Evolutionary conservation across 2,797 vertebrate genomes (phyloP), one percentile per base, ranked within the genome.

Genomic region (Xenopus petersii): DNA sequence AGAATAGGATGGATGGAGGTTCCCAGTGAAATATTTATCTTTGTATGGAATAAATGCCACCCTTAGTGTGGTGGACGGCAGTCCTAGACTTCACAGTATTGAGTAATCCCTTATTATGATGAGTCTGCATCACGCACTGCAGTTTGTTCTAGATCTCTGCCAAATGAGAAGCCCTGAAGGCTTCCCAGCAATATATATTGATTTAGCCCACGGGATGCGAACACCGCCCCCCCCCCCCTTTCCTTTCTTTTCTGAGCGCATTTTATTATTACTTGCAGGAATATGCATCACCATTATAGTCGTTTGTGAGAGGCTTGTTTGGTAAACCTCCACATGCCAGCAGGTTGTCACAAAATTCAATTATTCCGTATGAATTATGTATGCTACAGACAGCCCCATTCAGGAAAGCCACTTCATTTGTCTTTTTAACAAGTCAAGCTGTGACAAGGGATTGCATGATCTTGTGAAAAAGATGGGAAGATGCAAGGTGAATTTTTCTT

Each of bases 361-460:
- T 79, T 79, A 79, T 79, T 79, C 66, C 30, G 60, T 60, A 74
- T 79, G 76, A 79, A 79, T 79, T 79, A 79, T 79, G 71, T 79
- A 79, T 79, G 71, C 71, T 61, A 59, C 76, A 79, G 76, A 74
- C 76, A 79, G 71, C 71, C 71, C 75, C 61, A 79, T 79, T 74
- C 66, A 79, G 30, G 61, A 70, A 79, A 79, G 76, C 76, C 76
- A 79, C 76, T 79, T 79, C 76, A 79, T 79, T 74, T 79, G 76
- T 79, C 76, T 79, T 79, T 79, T 74, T 79, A 79, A 79, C 76
- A 74, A 79, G 76, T 79, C 76, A 79, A 79, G 76, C 76, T 79
- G 76, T 79, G 71, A 74, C 71, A 74, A 51, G 76, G 76, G 76
- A 79, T 79, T 79, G 73, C 67, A 70, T 79, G 76, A 69, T 79